phyloP scores from a whole-genome alignment of 2,113 vertebrate species.

The Galeopterus variegatus region DNA sequence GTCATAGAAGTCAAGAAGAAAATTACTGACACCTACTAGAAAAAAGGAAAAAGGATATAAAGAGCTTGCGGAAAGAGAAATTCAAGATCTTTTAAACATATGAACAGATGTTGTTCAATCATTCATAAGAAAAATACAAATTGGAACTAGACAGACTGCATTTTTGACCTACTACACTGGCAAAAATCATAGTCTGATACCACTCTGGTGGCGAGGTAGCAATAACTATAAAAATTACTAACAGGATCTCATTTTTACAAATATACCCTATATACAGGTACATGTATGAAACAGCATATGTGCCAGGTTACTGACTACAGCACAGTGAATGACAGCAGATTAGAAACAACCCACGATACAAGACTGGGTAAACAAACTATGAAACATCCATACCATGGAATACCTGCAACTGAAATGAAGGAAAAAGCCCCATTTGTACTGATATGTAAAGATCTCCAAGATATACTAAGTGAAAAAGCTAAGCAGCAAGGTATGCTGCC shows the following conservation, averaged over 20 bases:
- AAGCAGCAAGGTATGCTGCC: no score
- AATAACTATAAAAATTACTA: not conserved
- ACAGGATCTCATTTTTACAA: not conserved
- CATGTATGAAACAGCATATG: not conserved
- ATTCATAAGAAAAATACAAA: not conserved
- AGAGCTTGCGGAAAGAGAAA: not conserved
- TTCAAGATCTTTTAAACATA: not conserved
- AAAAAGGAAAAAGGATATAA: not conserved
- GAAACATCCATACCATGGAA: rapidly evolving
- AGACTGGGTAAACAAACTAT: not conserved
- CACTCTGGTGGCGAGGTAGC: not conserved
- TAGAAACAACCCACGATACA: not conserved
- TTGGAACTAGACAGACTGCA: not conserved
- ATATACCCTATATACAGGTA: not conserved
- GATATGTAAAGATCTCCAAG: not conserved
- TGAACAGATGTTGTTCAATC: not conserved
- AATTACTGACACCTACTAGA: not conserved
- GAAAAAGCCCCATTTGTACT: not conserved
- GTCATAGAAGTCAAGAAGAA: not conserved
- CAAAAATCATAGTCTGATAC: not conserved
- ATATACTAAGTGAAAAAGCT: no score
- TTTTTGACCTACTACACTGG: not conserved
- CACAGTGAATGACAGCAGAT: not conserved
- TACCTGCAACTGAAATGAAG: not conserved
- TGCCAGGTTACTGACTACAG: no score